A percentile compares a stretch with the other conserved stretches of the same genome.
These are phyloP conservation scores for Epirrhoe alternata DNA, from an alignment of 2,888 invertebrate species.

Conservation along the genomic window DNA sequence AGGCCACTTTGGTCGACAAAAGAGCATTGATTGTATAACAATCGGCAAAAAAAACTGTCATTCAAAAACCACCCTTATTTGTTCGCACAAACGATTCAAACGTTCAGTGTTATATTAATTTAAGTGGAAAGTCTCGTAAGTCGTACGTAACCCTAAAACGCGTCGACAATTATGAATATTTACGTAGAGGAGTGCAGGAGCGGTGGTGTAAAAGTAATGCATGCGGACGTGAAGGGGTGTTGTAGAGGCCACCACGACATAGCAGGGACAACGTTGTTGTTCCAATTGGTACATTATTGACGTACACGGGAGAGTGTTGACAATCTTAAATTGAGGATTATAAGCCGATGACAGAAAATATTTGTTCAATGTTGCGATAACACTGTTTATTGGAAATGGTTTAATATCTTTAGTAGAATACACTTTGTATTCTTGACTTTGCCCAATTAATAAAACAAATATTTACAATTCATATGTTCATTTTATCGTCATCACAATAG, in stretches of 20 bases:
- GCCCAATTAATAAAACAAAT: conserved; percentile 16
- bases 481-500: background rate
- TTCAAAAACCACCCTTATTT: conserved; percentile 45
- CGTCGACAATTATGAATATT: conserved; percentile 72
- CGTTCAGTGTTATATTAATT: conserved; percentile 37
- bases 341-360: conserved; percentile 33
- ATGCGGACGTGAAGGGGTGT: conserved; percentile 65
- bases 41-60: conserved; percentile 42
- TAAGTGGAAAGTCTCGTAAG: conserved; percentile 39
- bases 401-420: conserved; percentile 11
- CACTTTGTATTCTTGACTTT: conserved; percentile 1
- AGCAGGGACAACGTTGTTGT: conserved; percentile 28
- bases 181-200: conserved; percentile 63
- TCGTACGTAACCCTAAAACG: conserved; percentile 54
- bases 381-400: conserved; percentile 13
- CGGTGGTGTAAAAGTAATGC: conserved; percentile 69
- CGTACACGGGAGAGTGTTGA: conserved; percentile 42
- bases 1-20: conserved; percentile 61
- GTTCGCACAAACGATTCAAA: conserved; percentile 39
- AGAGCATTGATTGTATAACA: conserved; percentile 57
- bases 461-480: conserved; percentile 10
- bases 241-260: conserved; percentile 51
- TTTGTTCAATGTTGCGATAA: conserved; percentile 33
- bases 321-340: conserved; percentile 39
- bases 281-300: conserved; percentile 45